Base-by-base conservation (phyloP, 2,888 invertebrate species). In the Nasonia oneida region DNA sequence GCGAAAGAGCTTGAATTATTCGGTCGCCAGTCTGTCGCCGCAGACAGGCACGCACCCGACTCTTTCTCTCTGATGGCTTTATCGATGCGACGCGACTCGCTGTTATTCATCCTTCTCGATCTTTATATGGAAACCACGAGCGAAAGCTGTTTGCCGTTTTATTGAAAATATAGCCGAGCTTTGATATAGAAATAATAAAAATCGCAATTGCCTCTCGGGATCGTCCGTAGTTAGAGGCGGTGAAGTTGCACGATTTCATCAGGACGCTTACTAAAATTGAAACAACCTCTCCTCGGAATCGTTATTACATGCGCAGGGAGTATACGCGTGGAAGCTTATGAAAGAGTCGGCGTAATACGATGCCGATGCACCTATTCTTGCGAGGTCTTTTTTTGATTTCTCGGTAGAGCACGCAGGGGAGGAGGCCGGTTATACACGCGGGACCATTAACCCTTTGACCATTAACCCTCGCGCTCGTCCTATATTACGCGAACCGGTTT, bases 381-480 rank as follows among this genome's bases (percentile, higher is more conserved):
- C 4, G n/a, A 2, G n/a, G 50, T 50, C 15, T 29, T 29, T 53
- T 53, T 53, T 53, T 18, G 33, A 37, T 70, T 37, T 70, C 33
- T 33, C 12, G 3, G 15, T 39, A 18, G 2, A 23, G 12, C 3
- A 29, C 29, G 29, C 14, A 14, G 23, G 29, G 12, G 3, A 29
- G 37, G 33, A 71, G n/a, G 71, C 37, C 39, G 6, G 71, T 18
- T n/a, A 8, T 33, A 39, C 70, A 71, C 18, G 37, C 29, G 53
- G 18, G 57, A 76, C 33, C 57, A 76, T 76, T 76, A 76, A 76
- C 76, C 76, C 57, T 57, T 50, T 57, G 57, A 76, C 76, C 37
- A 76, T 76, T 76, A 29, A 57, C 76, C 76, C 33, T 76, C 37
- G 23, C 37, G 3, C 3, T 18, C n/a, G 57, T 57, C 37, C 33